Percentiles rank a stretch among this genome's conserved stretches.
Conservation (phyloP, 2,797 vertebrate species). For the Hozukius guyotensis region DNA sequence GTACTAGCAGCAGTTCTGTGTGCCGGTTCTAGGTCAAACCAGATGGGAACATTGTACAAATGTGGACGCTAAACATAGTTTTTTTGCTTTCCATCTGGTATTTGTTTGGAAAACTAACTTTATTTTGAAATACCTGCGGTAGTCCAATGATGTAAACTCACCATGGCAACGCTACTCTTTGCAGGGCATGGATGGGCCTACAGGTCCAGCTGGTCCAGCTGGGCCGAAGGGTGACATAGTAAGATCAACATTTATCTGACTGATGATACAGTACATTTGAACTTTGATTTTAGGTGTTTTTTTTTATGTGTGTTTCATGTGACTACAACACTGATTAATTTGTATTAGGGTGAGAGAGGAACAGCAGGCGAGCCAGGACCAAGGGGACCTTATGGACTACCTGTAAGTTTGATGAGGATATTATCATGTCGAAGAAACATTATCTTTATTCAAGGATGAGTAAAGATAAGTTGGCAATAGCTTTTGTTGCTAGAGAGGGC, state of each 20-base stretch:
- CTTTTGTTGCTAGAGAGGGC: neutral
- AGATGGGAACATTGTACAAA: conserved; percentile 28
- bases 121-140: neutral
- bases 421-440: neutral
- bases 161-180: conserved; percentile 35
- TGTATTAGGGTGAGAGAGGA: conserved; percentile 92
- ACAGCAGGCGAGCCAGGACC: conserved; percentile 90
- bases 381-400: conserved; percentile 95
- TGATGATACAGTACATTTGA: neutral
- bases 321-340: conserved; percentile 10
- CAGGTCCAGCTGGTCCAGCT: conserved; percentile 93
- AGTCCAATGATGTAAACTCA: conserved; percentile 32
- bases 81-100: conserved; percentile 30
- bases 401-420: conserved; percentile 86
- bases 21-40: conserved; percentile 47
- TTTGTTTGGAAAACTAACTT: conserved; percentile 4
- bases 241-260: conserved; percentile 71
- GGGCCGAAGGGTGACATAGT: conserved; percentile 98
- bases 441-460: neutral
- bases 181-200: conserved; percentile 93
- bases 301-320: neutral
- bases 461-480: neutral
- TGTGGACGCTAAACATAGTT: conserved; percentile 12
- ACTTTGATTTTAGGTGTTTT: neutral
- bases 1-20: conserved; percentile 48